Base-by-base conservation (phyloP, 2,888 invertebrate genomes). In the Orthosia gracilis region DNA sequence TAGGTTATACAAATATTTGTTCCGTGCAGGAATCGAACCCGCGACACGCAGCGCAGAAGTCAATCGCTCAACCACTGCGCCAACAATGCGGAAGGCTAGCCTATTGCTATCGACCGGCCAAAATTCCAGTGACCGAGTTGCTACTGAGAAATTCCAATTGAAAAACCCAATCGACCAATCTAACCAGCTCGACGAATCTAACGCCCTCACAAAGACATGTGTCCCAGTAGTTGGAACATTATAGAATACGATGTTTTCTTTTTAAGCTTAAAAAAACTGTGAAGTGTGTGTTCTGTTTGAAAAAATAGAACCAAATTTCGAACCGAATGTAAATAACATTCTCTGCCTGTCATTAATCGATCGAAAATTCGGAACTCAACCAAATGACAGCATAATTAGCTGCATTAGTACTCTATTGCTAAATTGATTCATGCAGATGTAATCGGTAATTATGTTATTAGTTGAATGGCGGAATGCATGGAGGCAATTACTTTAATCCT, bases 371-470 rank as follows among this genome's bases (percentile, higher is more conserved):
- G n/a, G 13, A 21, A 71, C 26, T 23, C n/a, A 50, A 62, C 12
- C 12, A 61, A 78, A 71, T 71, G 15, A 47, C 49, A 13, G n/a
- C 50, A 64, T 66, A 66, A 69, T 58, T 58, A 66, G 18, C 4
- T 59, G 47, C 40, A 67, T 68, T 64, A 18, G 26, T 63, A 11
- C 23, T 45, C 40, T 23, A 61, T 23, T 66, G 55, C 52, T 62
- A 65, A 79, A 73, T 63, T 55, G 31, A 57, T 23, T 65, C 55
- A 69, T 59, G 58, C 62, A 58, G 13, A 69, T 69, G 26, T 64
- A 63, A 78, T 65, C 59, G 55, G 23, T 83, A 80, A 83, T 82
- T 66, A 70, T 11, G 47, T 74, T 84, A 83, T 81, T 76, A 73
- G 73, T 75, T 73, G 64, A 78, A 71, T 18, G 75, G 57, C 78